Evolutionary conservation across 2,888 invertebrate genomes (phyloP), one percentile per base, ranked within the genome.

Genomic region (Helleia helle): DNA sequence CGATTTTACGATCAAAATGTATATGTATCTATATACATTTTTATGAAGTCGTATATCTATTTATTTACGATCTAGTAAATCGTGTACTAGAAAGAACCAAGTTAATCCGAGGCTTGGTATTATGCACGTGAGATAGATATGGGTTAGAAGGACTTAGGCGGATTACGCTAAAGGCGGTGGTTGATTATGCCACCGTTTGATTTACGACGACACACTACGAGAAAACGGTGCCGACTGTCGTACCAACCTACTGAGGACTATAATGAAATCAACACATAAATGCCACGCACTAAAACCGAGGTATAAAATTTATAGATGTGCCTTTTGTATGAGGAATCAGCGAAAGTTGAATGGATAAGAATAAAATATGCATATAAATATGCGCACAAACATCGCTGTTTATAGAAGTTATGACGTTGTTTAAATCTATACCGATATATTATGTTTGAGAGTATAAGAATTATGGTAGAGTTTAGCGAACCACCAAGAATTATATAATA

Each of bases 121-220:
- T 76, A 71, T 76, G 65, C 71, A 66, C 65, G 65, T 63, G 67
- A 70, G 71, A 66, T 69, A 72, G 70, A 71, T 72, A 74, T 66
- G 71, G 65, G 67, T 65, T 71, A 66, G 71, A 71, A 68, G 60
- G 59, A 75, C 73, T 80, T 75, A 79, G 67, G 65, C 55, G 74
- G 76, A 80, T 83, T 77, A 79, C 54, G 65, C 70, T 61, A 52
- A 58, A 61, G 70, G 71, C 71, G 63, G 57, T 58, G 65, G 62
- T 75, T 80, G 77, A 80, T 84, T 79, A 81, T 79, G 67, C 74
- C 62, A 53, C 66, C 65, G 63, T 70, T 71, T 83, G 83, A 84
- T 83, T 83, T 83, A 81, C 74, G 75, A 67, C 73, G 76, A 76
- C 71, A 70, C 67, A 72, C 72, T 74, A 76, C 66, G 63, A 60